A percentile compares a stretch with the other conserved stretches of the same genome.
Conservation (phyloP, 2,888 invertebrate genomes). For the Phaonia tiefii region DNA sequence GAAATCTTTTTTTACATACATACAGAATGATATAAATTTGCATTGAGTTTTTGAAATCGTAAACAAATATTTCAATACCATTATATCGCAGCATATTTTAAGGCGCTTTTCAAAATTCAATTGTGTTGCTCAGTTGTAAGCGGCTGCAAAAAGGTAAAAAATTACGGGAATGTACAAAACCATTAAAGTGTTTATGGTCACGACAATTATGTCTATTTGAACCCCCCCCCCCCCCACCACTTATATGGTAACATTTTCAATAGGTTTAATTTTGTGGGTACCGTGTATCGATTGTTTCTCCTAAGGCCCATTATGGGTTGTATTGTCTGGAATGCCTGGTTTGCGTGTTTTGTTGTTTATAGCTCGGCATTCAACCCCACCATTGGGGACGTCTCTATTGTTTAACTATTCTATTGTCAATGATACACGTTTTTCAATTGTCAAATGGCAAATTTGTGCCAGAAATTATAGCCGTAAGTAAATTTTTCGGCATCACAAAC, state of each 20-base stretch:
- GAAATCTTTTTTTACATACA: neutral
- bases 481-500: conserved; percentile 41
- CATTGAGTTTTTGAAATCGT: no score
- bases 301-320: conserved; percentile 18
- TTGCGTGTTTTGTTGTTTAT: neutral
- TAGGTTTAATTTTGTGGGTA: neutral
- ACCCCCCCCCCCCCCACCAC: no score
- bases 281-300: conserved; percentile 8
- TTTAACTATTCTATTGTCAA: conserved; percentile 58
- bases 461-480: conserved; percentile 62
- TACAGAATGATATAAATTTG: conserved; percentile 42
- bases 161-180: no score
- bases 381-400: conserved; percentile 48
- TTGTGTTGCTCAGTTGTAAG: no score
- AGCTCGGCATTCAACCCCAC: neutral
- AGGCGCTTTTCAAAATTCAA: no score
- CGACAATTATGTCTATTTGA: neutral
- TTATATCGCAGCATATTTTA: neutral
- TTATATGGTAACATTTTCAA: neutral
- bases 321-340: neutral
- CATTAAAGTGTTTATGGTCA: no score
- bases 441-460: conserved; percentile 64
- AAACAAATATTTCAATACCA: neutral
- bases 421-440: conserved; percentile 63
- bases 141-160: no score